Base-by-base conservation (phyloP, 2,113 vertebrate species). In the Orientallactaga bullata region DNA sequence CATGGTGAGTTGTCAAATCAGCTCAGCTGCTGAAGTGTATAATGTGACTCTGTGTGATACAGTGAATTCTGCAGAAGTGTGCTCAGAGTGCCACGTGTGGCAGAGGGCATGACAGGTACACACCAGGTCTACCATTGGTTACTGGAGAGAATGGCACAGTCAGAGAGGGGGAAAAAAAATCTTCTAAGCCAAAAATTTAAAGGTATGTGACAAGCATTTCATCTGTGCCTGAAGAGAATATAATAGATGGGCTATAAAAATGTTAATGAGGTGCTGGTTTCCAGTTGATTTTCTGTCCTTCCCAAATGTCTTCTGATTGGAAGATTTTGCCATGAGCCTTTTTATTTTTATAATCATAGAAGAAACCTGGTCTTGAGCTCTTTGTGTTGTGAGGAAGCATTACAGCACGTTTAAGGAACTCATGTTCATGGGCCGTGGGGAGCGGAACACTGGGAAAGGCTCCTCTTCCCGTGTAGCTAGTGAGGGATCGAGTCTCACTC, bases 321-420 rank as follows among this genome's bases (percentile, higher is more conserved):
- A 51, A 5, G 87, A 71, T 92, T 96, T 90, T 90, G 60, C 0
- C 85, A 0, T 66, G 68, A 93, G 17, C 7, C 8, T 84, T 94
- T 90, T 87, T 18, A 71, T 85, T 91, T 94, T 92, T 76, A 37
- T 86, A 51, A 26, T 89, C 12, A 28, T 35, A 69, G 78, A 93
- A 90, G 63, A 82, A 85, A 65, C 60, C 12, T 30, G 17, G 0
- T n/a, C 20, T 37, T 85, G 58, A 91, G 63, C 20, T 85, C 35
- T 88, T 95, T 90, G 78, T 35, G 60, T n/a, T 79, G 2, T 28
- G 15, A 83, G 51, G 60, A 84, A 66, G 78, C 55, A 23, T 30
- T 78, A 8, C 35, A 72, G 7, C 30, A 74, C 66, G 3, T 77
- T 76, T 24, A 87, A 65, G 66, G 69, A 66, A 2, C 55, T 55